Evolutionary conservation across 1,140 invertebrate species (phyloP), one percentile per base, ranked within the genome.

Genomic region (Steinernema khuongi): DNA sequence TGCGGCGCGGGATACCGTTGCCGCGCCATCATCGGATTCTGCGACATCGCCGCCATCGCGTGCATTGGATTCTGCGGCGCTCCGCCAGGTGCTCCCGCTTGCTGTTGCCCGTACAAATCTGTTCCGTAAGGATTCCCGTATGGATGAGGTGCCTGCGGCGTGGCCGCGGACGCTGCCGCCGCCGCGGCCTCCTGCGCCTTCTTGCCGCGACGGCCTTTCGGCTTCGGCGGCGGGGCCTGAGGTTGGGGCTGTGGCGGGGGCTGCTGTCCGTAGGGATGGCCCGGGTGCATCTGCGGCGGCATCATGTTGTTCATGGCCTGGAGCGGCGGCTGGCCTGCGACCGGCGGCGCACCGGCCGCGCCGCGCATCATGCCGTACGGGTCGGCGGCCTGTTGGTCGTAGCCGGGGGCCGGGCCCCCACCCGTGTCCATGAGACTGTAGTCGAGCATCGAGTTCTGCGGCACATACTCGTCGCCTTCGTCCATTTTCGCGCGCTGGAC

Each of bases 371-470:
- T 72, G 71, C 31, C 66, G 44, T 50, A 32, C 26, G 29, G 68
- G 18, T 70, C 33, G 28, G 1, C 68, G 31, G 36, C 22, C 22
- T 60, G 70, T 14, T 18, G 11, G 19, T 31, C 36, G 72, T 36
- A 74, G 33, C 67, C 67, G 11, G 36, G 32, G 4, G 67, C 19
- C 31, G 30, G 30, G 4, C 72, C 72, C 14, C 70, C 70, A 19
- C 74, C 36, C 1, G 31, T 22, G 41, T 68, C 72, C 76, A 78
- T 74, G 28, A 72, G 72, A 29, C 70, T 79, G 31, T 81, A 78
- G 33, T 79, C 78, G 33, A 79, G 76, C 68, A 80, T 78, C 30
- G 78, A 79, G 36, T 80, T 79, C 67, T 79, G 78, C 26, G 78
- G 78, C 22, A 79, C 78, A 44, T 79, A 79, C n/a, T 78, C 78